phyloP scores from a whole-genome alignment of 2,888 invertebrate genomes.

The Bruchidius siliquastri region DNA sequence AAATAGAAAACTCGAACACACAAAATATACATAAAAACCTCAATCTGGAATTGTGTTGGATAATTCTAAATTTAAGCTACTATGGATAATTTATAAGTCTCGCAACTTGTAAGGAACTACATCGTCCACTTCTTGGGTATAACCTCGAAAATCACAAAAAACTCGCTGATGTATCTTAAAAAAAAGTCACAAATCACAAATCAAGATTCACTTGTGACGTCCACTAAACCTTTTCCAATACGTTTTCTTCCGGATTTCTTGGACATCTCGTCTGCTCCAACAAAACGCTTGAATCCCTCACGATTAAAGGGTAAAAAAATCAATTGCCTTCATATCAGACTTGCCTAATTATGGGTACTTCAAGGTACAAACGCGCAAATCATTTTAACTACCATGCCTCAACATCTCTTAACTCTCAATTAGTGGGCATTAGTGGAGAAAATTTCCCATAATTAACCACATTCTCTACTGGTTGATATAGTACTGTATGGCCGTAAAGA shows the following conservation, averaged over 20 bases:
- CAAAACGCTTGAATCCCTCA: not conserved
- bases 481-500: not conserved
- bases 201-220: too few species aligned
- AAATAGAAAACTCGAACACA: too few species aligned
- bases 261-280: not conserved
- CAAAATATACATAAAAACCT: too few species aligned
- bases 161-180: too few species aligned
- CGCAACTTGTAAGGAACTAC: too few species aligned
- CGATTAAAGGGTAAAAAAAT: not conserved
- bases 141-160: too few species aligned
- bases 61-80: too few species aligned
- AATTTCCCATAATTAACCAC: not conserved
- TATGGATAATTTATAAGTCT: too few species aligned
- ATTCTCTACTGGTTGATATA: not conserved
- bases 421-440: not conserved
- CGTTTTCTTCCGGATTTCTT: not conserved
- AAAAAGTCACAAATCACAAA: too few species aligned
- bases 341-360: not conserved
- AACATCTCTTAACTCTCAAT: not conserved
- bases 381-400: not conserved
- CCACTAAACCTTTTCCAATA: too few species aligned
- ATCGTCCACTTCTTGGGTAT: too few species aligned
- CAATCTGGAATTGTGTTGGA: too few species aligned
- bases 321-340: not conserved
- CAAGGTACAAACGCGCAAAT: not conserved